Conservation (phyloP, 1,140 invertebrate species). For the Aphidius gifuensis region DNA sequence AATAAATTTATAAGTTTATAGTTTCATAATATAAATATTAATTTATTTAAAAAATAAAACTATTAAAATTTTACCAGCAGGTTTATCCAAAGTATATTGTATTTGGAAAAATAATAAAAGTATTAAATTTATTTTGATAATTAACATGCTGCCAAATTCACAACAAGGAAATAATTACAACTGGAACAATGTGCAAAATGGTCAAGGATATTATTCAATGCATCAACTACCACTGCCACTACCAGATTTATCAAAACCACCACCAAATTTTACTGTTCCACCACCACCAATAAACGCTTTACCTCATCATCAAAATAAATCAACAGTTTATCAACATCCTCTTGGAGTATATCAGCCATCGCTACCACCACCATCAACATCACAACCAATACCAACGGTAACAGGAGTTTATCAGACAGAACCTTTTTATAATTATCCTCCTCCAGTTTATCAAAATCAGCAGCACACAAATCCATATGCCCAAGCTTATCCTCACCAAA, state of each 20-base stretch:
- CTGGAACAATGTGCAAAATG: background rate
- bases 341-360: constrained; percentile 12
- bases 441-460: constrained; percentile 20
- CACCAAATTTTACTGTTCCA: constrained; percentile 8
- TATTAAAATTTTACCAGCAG: no score
- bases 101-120: no score
- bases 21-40: no score
- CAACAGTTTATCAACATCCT: background rate
- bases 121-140: no score
- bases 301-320: background rate
- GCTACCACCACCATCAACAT: constrained; percentile 21
- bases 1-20: no score
- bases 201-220: background rate
- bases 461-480: constrained; percentile 11
- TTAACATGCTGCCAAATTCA: background rate
- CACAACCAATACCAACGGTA: constrained; percentile 12
- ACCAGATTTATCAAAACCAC: constrained; percentile 9
- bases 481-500: no score
- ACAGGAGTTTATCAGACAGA: constrained; percentile 21
- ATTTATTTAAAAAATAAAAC: no score
- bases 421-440: constrained; percentile 11
- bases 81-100: no score
- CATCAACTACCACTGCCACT: background rate
- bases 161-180: background rate
- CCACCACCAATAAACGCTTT: background rate